Evolutionary conservation across 1,140 invertebrate species (phyloP).

Genomic region (Calosoma granatense): DNA sequence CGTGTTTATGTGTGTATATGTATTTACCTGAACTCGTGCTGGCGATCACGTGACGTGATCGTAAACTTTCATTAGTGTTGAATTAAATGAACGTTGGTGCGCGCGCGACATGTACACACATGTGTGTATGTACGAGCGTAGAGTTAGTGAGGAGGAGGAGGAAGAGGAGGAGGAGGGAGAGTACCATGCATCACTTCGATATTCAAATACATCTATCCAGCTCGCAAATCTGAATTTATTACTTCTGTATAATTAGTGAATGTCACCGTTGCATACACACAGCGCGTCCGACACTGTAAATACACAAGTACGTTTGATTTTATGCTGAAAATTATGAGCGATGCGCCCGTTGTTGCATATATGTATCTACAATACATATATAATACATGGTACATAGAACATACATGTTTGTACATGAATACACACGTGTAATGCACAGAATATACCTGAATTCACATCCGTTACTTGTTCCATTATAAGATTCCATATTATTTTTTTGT

Average conservation of each 20-base stretch:
- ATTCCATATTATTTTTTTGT: too few species aligned
- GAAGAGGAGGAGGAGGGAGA: not conserved
- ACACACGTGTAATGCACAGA: too few species aligned
- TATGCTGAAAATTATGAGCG: not conserved
- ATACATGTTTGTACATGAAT: too few species aligned
- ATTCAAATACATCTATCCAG: constrained; percentile 7
- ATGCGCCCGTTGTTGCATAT: not conserved
- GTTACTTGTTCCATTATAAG: too few species aligned
- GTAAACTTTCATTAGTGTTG: constrained; percentile 5
- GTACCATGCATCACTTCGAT: constrained; percentile 4
- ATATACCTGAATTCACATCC: too few species aligned
- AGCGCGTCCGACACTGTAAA: not conserved
- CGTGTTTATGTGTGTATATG: too few species aligned
- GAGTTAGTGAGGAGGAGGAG: not conserved
- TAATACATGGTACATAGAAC: too few species aligned
- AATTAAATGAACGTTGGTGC: not conserved
- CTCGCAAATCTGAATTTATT: constrained; percentile 7
- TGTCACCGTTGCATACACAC: not conserved
- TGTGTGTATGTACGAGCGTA: not conserved
- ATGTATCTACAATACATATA: not conserved
- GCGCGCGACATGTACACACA: not conserved
- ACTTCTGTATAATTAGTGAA: constrained; percentile 5
- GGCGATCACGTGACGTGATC: too few species aligned
- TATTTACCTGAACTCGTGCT: too few species aligned
- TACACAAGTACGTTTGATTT: constrained; percentile 1